A percentile compares a stretch with the other conserved stretches of the same genome.
Evolutionary conservation across 1,140 invertebrate genomes (phyloP).

Genomic region (Apis mellifera): DNA sequence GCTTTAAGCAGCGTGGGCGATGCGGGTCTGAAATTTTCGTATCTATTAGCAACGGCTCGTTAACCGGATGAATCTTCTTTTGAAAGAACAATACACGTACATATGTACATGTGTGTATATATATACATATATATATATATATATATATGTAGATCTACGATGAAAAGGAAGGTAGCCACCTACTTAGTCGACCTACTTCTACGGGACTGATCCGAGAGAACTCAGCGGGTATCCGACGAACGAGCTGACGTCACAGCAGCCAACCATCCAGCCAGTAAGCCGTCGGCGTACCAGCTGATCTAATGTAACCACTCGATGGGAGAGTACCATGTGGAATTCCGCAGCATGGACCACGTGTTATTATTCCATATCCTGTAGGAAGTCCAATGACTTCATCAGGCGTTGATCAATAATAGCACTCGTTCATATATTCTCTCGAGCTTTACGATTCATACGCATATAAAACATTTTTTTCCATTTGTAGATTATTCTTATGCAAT

Average conservation of each 20-base stretch:
- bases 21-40: not conserved
- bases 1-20: not conserved
- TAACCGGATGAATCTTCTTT: constrained; percentile 18
- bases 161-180: constrained; percentile 62
- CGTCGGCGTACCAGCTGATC: constrained; percentile 68
- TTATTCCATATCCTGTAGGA: constrained; percentile 42
- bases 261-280: constrained; percentile 58
- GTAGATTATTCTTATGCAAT: too few species aligned
- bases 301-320: constrained; percentile 65
- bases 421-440: too few species aligned
- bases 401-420: not conserved
- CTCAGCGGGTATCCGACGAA: constrained; percentile 65
- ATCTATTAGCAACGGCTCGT: constrained; percentile 18
- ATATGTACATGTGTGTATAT: not conserved
- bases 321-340: constrained; percentile 63
- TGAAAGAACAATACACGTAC: not conserved
- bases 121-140: too few species aligned
- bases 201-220: constrained; percentile 58
- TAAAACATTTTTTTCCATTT: too few species aligned
- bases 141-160: constrained; percentile 17
- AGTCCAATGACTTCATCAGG: constrained; percentile 8
- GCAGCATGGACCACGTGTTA: constrained; percentile 54
- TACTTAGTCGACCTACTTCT: constrained; percentile 67
- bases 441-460: too few species aligned
- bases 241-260: constrained; percentile 67